These are phyloP conservation scores for Dicranocentrus wangi DNA, from an alignment of 2,888 invertebrate genomes.

Conservation along the genomic window DNA sequence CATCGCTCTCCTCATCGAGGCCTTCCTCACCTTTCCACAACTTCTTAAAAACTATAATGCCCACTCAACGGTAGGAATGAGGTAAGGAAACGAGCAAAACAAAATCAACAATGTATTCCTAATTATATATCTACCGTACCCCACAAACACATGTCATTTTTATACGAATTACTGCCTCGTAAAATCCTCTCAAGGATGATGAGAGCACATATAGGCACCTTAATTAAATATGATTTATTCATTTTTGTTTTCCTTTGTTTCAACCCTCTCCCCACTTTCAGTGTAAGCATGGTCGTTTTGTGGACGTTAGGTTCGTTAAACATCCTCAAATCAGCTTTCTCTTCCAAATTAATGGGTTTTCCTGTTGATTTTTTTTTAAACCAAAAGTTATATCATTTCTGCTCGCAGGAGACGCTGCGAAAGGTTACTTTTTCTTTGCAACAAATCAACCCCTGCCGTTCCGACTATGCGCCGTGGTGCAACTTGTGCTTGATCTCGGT, in stretches of 20 bases:
- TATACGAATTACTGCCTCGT: neutral
- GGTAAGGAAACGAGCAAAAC: slow-evolving; percentile 38
- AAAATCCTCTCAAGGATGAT: neutral
- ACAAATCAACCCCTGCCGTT: slow-evolving; percentile 57
- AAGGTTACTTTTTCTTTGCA: slow-evolving; percentile 52
- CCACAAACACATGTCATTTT: neutral
- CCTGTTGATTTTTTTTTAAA: neutral
- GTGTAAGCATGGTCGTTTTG: slow-evolving; percentile 52
- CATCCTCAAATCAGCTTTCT: neutral
- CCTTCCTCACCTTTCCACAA: slow-evolving; percentile 55
- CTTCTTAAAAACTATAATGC: slow-evolving; percentile 52
- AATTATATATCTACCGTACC: neutral
- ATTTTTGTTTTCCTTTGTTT: neutral
- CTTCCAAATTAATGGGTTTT: neutral
- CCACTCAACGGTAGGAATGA: slow-evolving; percentile 65
- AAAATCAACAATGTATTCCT: neutral
- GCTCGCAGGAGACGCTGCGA: slow-evolving; percentile 49
- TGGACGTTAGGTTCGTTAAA: slow-evolving; percentile 55
- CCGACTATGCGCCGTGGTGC: slow-evolving; percentile 46
- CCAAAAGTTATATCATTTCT: slow-evolving; percentile 1
- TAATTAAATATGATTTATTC: slow-evolving; percentile 1
- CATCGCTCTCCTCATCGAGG: slow-evolving; percentile 53
- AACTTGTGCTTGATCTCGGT: slow-evolving; percentile 27
- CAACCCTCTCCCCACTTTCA: neutral
- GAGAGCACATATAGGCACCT: neutral